phyloP scores from a whole-genome alignment of 2,888 invertebrate genomes.

The Caradrina kadenii region DNA sequence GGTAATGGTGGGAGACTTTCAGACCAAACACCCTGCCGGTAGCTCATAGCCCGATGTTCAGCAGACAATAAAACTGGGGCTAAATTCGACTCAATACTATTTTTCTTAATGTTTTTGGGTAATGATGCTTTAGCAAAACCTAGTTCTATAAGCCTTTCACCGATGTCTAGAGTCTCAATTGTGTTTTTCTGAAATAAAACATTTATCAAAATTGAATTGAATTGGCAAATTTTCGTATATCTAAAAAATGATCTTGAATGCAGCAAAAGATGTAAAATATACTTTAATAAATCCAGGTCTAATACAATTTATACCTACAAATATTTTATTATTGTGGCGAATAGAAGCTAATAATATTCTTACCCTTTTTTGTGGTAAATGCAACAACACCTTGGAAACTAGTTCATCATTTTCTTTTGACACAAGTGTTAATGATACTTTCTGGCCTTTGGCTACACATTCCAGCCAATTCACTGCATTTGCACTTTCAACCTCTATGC shows the following conservation, averaged over 20 bases:
- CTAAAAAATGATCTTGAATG: too few relatives aligned
- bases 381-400: slow-evolving; percentile 84
- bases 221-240: too few relatives aligned
- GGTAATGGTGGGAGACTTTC: slow-evolving; percentile 85
- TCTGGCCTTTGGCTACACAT: slow-evolving; percentile 87
- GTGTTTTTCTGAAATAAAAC: slow-evolving; percentile 79
- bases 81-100: slow-evolving; percentile 82
- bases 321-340: too few relatives aligned
- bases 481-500: slow-evolving; percentile 85
- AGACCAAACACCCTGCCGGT: slow-evolving; percentile 86
- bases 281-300: too few relatives aligned
- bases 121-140: slow-evolving; percentile 85
- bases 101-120: slow-evolving; percentile 77
- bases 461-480: slow-evolving; percentile 91
- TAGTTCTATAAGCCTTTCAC: slow-evolving; percentile 85
- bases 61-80: slow-evolving; percentile 82
- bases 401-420: slow-evolving; percentile 83
- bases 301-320: too few relatives aligned
- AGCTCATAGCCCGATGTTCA: slow-evolving; percentile 81
- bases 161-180: slow-evolving; percentile 83
- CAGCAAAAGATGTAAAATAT: too few relatives aligned
- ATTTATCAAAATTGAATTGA: slow-evolving; percentile 31
- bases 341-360: neutral
- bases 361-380: slow-evolving; percentile 84
- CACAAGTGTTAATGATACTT: slow-evolving; percentile 87